Evolutionary conservation across 2,113 vertebrate genomes (phyloP), one percentile per base, ranked within the genome.

Genomic region (Dipodomys ordii): DNA sequence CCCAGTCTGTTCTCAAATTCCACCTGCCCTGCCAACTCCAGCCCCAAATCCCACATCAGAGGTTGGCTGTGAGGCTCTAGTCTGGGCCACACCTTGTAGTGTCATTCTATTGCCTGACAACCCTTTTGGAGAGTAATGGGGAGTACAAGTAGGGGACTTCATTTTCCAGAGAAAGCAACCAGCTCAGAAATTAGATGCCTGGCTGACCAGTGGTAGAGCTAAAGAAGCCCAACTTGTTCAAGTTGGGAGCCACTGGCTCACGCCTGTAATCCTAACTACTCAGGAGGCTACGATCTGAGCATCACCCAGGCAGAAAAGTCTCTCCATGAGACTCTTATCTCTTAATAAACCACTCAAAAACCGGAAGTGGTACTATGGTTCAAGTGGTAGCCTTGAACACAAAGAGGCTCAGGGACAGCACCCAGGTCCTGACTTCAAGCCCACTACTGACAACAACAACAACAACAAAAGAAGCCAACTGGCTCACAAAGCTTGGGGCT

Each of bases 41-140:
- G 90, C 23, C 32, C 53, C 76, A 49, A 32, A 77, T 53, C 81
- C n/a, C 23, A 0, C 53, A 25, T 30, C 60, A 83, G 76, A 60
- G 87, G 30, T 9, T 53, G 88, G 62, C 80, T 62, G 39, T 23
- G 30, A 91, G 53, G 30, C 20, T 44, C 80, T 2, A 2, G 20
- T 32, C 53, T 16, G 27, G 67, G 30, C 28, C 53, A 23, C 65
- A 65, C 72, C 65, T 13, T 28, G 35, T 57, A n/a, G 84, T 30
- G 4, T 6, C 35, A 76, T 4, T 0, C 0, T 0, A 23, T 10
- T 78, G 19, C 49, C 12, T 19, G 28, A 62, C 13, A 3, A 22
- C 44, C 83, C 81, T 86, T 78, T 83, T 72, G 68, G 89, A 74
- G 91, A 71, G 15, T 30, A 83, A 62, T 6, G 71, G 62, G 64